Evolutionary conservation across 2,113 vertebrate species (phyloP).

Genomic region (Plotosus lineatus): DNA sequence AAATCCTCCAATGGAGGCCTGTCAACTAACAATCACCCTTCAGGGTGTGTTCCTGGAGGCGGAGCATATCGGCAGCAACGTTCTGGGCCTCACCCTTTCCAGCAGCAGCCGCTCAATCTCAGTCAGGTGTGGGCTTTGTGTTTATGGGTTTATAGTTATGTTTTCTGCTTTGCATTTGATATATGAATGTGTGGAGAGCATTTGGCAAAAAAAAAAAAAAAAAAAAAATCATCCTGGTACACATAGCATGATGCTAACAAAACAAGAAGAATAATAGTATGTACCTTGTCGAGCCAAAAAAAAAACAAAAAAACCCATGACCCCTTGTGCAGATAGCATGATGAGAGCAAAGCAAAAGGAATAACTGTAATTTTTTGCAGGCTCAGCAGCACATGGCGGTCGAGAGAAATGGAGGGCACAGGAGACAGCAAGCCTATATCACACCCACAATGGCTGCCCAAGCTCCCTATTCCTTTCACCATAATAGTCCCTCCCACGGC

Average conservation of each 20-base stretch:
- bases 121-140: constrained; percentile 83
- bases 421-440: constrained; percentile 96
- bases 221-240: background rate
- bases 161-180: background rate
- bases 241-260: background rate
- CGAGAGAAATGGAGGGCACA: constrained; percentile 84
- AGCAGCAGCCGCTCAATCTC: constrained; percentile 98
- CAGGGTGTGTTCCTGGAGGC: constrained; percentile 78
- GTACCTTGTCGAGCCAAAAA: background rate
- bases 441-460: constrained; percentile 91
- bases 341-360: background rate
- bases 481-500: constrained; percentile 88
- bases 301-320: background rate
- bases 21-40: constrained; percentile 86
- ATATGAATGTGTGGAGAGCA: background rate
- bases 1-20: constrained; percentile 87
- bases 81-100: constrained; percentile 88
- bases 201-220: background rate
- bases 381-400: constrained; percentile 90
- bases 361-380: constrained; percentile 62
- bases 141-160: background rate
- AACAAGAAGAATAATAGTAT: background rate
- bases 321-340: background rate
- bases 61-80: constrained; percentile 89
- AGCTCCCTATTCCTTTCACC: constrained; percentile 93